Evolutionary conservation across 2,797 vertebrate species (phyloP).

Genomic region (Pristis pectinata): DNA sequence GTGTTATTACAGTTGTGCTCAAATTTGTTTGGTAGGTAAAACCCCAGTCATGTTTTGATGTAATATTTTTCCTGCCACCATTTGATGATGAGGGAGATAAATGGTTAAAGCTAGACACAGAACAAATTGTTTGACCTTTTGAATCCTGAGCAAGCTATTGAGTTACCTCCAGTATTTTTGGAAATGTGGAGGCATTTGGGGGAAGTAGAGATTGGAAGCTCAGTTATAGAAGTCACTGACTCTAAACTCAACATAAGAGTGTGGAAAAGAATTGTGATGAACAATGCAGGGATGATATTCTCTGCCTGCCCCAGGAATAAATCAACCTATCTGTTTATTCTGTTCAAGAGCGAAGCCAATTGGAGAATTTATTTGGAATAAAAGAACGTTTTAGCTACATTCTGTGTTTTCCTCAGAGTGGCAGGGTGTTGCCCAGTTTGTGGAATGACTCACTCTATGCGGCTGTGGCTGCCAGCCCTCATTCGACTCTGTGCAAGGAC

Average conservation of each 20-base stretch:
- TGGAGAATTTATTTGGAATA: background rate
- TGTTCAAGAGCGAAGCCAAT: background rate
- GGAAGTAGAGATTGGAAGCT: background rate
- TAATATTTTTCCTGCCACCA: background rate
- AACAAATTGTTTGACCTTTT: background rate
- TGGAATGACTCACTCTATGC: background rate
- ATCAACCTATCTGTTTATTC: too few species aligned
- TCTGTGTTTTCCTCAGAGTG: background rate
- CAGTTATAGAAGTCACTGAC: background rate
- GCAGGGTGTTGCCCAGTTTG: constrained; percentile 15
- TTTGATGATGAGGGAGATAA: background rate
- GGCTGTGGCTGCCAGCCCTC: background rate
- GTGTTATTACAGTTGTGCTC: background rate
- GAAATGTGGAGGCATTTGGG: too few species aligned
- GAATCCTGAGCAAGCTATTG: background rate
- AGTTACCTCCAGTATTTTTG: too few species aligned
- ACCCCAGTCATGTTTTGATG: background rate
- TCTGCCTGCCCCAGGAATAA: too few species aligned
- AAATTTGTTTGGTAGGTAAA: background rate
- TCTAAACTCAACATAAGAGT: too few species aligned
- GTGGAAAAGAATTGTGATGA: too few species aligned
- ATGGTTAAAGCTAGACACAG: background rate
- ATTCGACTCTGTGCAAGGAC: background rate
- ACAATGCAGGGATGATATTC: too few species aligned
- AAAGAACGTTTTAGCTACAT: background rate